A percentile compares a stretch with the other conserved stretches of the same genome.
phyloP scores from a whole-genome alignment of 2,797 vertebrate genomes.

The Girardinus metallicus region DNA sequence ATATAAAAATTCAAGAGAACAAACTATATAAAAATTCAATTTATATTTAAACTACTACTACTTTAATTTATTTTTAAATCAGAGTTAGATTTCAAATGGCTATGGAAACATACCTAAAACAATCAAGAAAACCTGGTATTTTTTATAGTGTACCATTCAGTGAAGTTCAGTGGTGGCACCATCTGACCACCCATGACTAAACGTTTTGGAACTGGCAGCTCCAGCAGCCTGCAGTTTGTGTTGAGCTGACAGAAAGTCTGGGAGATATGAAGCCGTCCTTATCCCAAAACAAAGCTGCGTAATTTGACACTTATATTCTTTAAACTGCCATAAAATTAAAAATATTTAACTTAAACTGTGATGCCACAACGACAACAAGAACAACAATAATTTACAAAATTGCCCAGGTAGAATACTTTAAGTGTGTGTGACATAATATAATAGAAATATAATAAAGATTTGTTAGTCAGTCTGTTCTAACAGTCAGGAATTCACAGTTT shows the following conservation, averaged over 20 bases:
- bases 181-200: not conserved
- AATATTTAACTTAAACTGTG: conserved; percentile 27
- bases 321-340: conserved; percentile 24
- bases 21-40: not conserved
- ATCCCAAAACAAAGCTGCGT: conserved; percentile 25
- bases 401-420: not conserved
- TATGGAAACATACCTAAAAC: not conserved
- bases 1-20: not conserved
- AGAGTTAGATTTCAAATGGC: not conserved
- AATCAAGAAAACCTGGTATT: not conserved
- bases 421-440: not conserved
- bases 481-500: not conserved
- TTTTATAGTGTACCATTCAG: not conserved
- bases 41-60: not conserved
- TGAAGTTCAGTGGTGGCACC: not conserved
- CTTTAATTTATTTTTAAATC: not conserved
- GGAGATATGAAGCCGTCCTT: conserved; percentile 27
- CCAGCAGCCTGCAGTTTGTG: conserved; percentile 13
- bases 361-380: not conserved
- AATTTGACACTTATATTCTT: conserved; percentile 19
- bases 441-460: not conserved
- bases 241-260: conserved; percentile 29
- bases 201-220: conserved; percentile 5
- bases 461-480: not conserved
- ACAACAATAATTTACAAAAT: not conserved